Base-by-base conservation (phyloP, 2,888 invertebrate species). In the Ormyrus pomaceus region DNA sequence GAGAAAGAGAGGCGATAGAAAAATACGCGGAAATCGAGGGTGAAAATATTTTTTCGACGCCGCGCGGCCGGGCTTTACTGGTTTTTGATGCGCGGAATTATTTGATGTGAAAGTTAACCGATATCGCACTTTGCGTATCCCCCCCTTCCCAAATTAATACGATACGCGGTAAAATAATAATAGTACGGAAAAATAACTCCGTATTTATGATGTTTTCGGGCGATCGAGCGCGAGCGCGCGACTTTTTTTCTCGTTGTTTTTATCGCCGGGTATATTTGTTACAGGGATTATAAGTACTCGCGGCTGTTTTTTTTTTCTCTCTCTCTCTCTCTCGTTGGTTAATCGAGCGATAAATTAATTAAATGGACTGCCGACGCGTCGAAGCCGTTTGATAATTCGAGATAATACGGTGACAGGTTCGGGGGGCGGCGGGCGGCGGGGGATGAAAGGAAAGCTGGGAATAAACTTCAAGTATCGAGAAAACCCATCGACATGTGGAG, bases 401-500 rank as follows among this genome's bases (percentile, higher is more conserved):
- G 19, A 19, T 19, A 19, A 19, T 19, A 1, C 1, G 19, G 19
- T 19, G 19, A 19, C 19, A 19, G 19, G 19, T 19, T 19, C 2
- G 19, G 19, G 19, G 19, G 1, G 1, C 19, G 1, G 1, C 19
- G 69, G 9, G 13, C 10, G 50, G 11, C n/a, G n/a, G 51, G 51
- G 10, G 55, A 59, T 11, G 19, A 19, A 19, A 19, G 19, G 6
- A 71, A 50, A 50, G 70, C 19, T 46, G 59, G 11, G 13, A 70
- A 70, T 70, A 70, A 70, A 58, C 10, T 45, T 56, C 56, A 34
- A 69, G 56, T 48, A 80, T 82, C 82, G 81, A 83, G 81, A 78
- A 84, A 84, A 82, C 77, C 82, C 79, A 78, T 72, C 64, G 78
- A 79, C 82, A 76, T 70, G 48, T 58, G 70, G 58, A 58, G 68